These are phyloP conservation scores for Cyrtodaria siliqua DNA, from an alignment of 2,888 invertebrate species.

Conservation along the genomic window DNA sequence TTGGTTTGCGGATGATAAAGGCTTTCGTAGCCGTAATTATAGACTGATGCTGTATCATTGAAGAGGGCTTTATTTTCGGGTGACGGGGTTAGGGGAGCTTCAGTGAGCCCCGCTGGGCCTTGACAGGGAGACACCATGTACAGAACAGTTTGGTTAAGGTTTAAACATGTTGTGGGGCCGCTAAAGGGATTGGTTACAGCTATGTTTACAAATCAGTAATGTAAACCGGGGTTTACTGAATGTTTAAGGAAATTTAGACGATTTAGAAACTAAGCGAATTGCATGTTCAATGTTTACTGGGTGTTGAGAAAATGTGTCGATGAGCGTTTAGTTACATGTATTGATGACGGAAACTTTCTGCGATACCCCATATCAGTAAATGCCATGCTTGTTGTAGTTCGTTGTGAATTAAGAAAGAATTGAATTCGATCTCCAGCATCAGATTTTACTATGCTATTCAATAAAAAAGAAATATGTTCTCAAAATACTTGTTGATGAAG, in stretches of 20 bases:
- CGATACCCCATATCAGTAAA: no score
- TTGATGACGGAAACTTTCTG: slow-evolving; percentile 11
- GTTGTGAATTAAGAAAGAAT: no score
- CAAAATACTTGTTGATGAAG: no score
- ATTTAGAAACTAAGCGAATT: slow-evolving; percentile 27
- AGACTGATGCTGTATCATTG: slow-evolving; percentile 50
- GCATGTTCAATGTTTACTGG: slow-evolving; percentile 41
- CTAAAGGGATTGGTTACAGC: slow-evolving; percentile 43
- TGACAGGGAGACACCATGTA: slow-evolving; percentile 38
- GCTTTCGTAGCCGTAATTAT: slow-evolving; percentile 54
- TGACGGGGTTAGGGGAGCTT: slow-evolving; percentile 52
- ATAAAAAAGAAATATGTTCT: no score
- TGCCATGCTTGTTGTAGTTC: background rate
- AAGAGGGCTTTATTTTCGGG: slow-evolving; percentile 47
- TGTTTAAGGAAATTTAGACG: slow-evolving; percentile 17
- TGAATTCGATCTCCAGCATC: no score
- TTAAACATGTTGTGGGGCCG: slow-evolving; percentile 55
- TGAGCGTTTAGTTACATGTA: slow-evolving; percentile 32
- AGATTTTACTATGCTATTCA: no score
- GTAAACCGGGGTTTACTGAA: slow-evolving; percentile 14
- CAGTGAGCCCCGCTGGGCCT: slow-evolving; percentile 45
- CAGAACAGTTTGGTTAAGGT: slow-evolving; percentile 44
- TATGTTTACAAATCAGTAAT: slow-evolving; percentile 39
- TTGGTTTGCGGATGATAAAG: slow-evolving; percentile 50
- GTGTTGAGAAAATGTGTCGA: slow-evolving; percentile 29